A percentile compares a stretch with the other conserved stretches of the same genome.
Evolutionary conservation across 2,797 vertebrate species (phyloP).

Genomic region (Craterocephalus amniculus): DNA sequence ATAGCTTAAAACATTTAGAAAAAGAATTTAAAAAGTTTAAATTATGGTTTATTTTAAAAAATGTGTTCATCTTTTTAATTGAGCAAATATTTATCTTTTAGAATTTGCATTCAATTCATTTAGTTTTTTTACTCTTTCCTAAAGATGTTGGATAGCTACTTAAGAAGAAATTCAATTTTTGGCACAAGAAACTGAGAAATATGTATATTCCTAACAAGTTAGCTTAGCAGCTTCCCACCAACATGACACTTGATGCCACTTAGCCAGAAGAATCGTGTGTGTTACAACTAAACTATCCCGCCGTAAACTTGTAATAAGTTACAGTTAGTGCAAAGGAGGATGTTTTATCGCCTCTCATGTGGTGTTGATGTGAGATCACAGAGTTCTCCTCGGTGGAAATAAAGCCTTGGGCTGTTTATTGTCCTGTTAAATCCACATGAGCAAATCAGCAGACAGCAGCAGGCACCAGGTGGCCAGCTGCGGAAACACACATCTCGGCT

Average conservation of each 20-base stretch:
- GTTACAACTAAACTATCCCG: background rate
- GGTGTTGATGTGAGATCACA: conserved; percentile 47
- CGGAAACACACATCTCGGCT: conserved; percentile 22
- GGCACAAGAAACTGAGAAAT: background rate
- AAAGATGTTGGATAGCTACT: background rate
- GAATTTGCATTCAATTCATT: background rate
- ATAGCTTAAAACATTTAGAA: too few relatives aligned
- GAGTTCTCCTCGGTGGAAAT: conserved; percentile 23
- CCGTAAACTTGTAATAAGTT: conserved; percentile 18
- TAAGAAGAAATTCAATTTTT: background rate
- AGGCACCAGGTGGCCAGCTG: conserved; percentile 16
- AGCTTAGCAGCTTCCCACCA: background rate
- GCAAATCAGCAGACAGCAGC: conserved; percentile 40
- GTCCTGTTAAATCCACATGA: conserved; percentile 70
- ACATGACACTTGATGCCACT: background rate
- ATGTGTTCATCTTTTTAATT: background rate
- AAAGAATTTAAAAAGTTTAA: background rate
- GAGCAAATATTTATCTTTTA: background rate
- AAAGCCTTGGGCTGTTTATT: conserved; percentile 59
- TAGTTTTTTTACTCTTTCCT: background rate
- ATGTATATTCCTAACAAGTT: background rate
- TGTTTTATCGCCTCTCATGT: conserved; percentile 55
- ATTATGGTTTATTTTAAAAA: background rate
- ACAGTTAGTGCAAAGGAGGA: conserved; percentile 18
- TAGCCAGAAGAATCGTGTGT: background rate